Base-by-base conservation (phyloP, 2,113 vertebrate species). In the Pogona vitticeps region DNA sequence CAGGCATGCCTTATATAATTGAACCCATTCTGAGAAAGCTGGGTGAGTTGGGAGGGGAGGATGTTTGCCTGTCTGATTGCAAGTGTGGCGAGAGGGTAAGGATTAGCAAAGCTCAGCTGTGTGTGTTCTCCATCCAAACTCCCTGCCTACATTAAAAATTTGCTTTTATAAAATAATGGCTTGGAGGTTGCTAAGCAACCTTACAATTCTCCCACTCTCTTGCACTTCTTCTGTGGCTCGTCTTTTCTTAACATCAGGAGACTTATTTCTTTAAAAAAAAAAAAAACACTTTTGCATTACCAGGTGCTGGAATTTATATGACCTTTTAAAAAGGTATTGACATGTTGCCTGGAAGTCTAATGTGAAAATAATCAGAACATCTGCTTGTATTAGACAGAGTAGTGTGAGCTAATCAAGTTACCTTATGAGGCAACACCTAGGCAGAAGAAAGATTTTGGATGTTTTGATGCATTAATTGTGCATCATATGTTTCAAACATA, bases 111-210 rank as follows among this genome's bases (percentile, higher is more conserved):
- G 61, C 61, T 81, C 59, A 26, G 73, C 76, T 33, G 36, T 80
- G 61, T 75, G 5, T 88, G 56, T 42, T 58, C 76, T 70, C 76
- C 77, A 76, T 87, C 85, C 67, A 59, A 81, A 70, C 42, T 85
- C 46, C 46, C 83, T 68, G 88, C 88, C 82, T 36, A 76, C 83
- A 76, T 81, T 59, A 67, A 81, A 79, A 84, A 73, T 8, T 52
- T 65, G 40, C 59, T 67, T 72, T 82, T 42, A 67, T 75, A 84
- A 88, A 84, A 84, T 75, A 88, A 76, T 71, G 78, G 83, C 63
- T 88, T 85, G 88, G 77, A 81, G 1, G 88, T 88, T 88, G 88
- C 88, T 88, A 88, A 42, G 88, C 83, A 88, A 88, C 88, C 46
- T 61, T 85, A 80, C 61, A 36, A 42, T 85, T 71, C 78, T 85